phyloP scores from a whole-genome alignment of 2,797 vertebrate species.

The Netta rufina region DNA sequence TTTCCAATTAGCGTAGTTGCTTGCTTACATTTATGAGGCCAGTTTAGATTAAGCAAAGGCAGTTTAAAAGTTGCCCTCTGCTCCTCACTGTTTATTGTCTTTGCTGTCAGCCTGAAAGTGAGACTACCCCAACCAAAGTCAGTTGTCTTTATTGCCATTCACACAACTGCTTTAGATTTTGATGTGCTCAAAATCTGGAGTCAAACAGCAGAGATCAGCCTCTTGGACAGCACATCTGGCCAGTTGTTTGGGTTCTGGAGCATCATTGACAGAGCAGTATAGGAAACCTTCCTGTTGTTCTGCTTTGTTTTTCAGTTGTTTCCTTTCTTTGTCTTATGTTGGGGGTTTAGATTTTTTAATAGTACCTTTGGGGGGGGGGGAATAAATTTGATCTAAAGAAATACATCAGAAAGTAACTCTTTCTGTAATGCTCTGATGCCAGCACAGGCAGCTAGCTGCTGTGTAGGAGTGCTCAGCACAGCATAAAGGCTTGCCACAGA shows the following conservation, averaged over 20 bases:
- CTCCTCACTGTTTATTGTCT: background rate
- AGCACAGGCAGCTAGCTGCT: background rate
- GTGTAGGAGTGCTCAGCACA: fast-evolving
- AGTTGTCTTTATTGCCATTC: background rate
- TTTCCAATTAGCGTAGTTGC: background rate
- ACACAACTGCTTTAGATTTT: background rate
- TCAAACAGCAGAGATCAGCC: background rate
- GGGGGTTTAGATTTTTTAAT: background rate
- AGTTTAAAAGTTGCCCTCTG: background rate
- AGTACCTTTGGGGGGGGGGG: background rate
- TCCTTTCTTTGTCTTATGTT: background rate
- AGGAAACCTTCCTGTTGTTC: background rate
- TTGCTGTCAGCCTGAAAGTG: background rate
- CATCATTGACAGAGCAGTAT: background rate
- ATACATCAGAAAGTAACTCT: background rate
- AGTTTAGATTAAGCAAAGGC: background rate
- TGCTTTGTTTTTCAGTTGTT: background rate
- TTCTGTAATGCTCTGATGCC: background rate
- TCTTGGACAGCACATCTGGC: background rate
- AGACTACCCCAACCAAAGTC: background rate
- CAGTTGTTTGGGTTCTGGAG: background rate
- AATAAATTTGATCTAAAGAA: background rate
- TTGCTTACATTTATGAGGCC: background rate
- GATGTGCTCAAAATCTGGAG: background rate
- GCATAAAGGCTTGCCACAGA: background rate